Base-by-base conservation (phyloP, 2,797 vertebrate genomes). In the Lepidocolaptes lacrymiger region DNA sequence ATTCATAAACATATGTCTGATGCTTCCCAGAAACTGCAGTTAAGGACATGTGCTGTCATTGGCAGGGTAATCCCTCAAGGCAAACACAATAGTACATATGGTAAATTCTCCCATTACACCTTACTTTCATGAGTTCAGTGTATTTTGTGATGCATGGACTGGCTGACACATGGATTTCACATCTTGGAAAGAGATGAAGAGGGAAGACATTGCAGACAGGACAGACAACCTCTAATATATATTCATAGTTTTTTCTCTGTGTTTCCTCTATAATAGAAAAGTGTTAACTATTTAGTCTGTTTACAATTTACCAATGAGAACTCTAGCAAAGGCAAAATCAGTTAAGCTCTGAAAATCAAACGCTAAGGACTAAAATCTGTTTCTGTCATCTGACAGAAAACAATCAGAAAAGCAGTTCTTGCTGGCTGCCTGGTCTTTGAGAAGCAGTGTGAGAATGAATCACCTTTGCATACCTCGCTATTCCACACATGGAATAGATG, bases 51-150 rank as follows among this genome's bases (percentile, higher is more conserved):
- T 52, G 44, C 63, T 92, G 34, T 46, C 56, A 44, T 13, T 82
- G 67, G 34, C 82, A 85, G 68, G 28, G 59, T 67, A 93, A 74
- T 77, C 68, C 43, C 81, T 80, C 43, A 80, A 91, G 82, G 87
- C 72, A 92, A 83, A 80, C 32, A 36, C 68, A 77, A 10, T 46
- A 59, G 44, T 71, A 63, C 56, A 55, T 44, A 56, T 13, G 48
- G 63, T 44, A 80, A 80, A 71, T 91, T 80, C 48, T 91, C 66
- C 62, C 9, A 7, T 49, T 63, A 66, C 19, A 62, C 54, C 54
- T 94, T 69, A 44, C n/a, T 87, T 58, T 56, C 54, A 30, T 22
- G 54, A 77, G 52, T 67, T 85, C 13, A 43, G 34, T 63, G 71
- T 43, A 46, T 64, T 56, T 62, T 49, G 71, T 24, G 48, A 52